phyloP scores from a whole-genome alignment of 2,797 vertebrate genomes.

The Neomorphus geoffroyi region DNA sequence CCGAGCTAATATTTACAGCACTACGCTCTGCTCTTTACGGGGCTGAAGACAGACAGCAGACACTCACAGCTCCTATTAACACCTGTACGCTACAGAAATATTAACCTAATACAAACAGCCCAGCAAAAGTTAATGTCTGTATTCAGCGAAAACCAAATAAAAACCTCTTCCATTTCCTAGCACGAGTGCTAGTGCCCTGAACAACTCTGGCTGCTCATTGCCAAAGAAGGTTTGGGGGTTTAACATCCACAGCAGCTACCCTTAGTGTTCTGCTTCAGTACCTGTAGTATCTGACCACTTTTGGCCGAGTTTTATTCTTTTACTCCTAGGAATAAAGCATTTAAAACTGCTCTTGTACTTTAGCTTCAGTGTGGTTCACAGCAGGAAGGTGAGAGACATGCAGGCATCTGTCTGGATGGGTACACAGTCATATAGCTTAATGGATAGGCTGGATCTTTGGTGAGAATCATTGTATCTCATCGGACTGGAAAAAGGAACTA shows the following conservation, averaged over 20 bases:
- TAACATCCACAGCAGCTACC: background rate
- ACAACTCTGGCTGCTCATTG: background rate
- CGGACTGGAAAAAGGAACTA: background rate
- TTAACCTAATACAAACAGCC: slow-evolving; percentile 63
- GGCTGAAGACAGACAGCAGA: background rate
- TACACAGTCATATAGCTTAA: background rate
- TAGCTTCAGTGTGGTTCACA: background rate
- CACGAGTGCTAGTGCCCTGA: background rate
- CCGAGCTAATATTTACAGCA: slow-evolving; percentile 61
- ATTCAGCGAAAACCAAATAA: slow-evolving; percentile 47
- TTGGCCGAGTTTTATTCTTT: background rate
- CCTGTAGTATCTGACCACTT: background rate
- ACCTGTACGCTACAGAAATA: slow-evolving; percentile 60
- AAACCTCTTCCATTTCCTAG: slow-evolving; percentile 13
- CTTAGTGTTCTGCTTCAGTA: background rate
- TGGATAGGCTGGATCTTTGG: background rate
- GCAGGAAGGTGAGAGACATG: background rate
- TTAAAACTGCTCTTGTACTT: background rate
- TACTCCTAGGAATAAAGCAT: background rate
- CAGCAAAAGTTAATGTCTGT: slow-evolving; percentile 43
- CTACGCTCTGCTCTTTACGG: background rate
- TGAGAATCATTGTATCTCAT: background rate
- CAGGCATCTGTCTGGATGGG: background rate
- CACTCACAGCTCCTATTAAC: slow-evolving; percentile 23
- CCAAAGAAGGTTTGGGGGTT: background rate